Percentiles rank a stretch among this genome's conserved stretches.
Evolutionary conservation across 2,113 vertebrate genomes (phyloP).

Genomic region (Tupaia tana): DNA sequence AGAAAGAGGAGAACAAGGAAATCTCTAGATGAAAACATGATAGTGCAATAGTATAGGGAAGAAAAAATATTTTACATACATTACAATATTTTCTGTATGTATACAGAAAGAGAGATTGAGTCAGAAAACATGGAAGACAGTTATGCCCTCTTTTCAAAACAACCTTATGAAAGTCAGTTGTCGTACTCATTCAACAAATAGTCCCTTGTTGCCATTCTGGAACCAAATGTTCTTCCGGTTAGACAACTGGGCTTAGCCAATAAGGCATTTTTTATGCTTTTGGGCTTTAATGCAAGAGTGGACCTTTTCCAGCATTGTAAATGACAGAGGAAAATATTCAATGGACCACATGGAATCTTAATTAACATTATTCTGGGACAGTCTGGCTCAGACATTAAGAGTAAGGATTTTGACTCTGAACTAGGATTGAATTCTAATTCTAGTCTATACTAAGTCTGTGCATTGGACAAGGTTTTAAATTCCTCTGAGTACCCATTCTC

Average conservation of each 20-base stretch:
- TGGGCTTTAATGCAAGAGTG: conserved; percentile 28
- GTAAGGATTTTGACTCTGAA: conserved; percentile 16
- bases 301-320: conserved; percentile 9
- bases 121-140: background rate
- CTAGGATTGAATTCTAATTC: conserved; percentile 27
- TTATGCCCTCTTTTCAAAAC: background rate
- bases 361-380: background rate
- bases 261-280: conserved; percentile 54
- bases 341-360: background rate
- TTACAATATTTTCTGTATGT: no score
- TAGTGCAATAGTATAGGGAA: background rate
- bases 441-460: background rate
- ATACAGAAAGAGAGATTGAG: background rate
- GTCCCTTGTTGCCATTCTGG: conserved; percentile 22
- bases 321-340: conserved; percentile 35
- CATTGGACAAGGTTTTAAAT: background rate
- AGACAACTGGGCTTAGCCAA: background rate
- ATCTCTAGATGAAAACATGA: background rate
- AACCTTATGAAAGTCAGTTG: background rate
- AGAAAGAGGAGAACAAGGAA: background rate
- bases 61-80: background rate
- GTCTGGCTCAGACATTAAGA: background rate
- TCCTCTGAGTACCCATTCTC: background rate
- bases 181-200: background rate
- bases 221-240: conserved; percentile 2